A percentile compares a stretch with the other conserved stretches of the same genome.
phyloP scores from a whole-genome alignment of 1,140 invertebrate genomes.

The Rhagoletis zephyria region DNA sequence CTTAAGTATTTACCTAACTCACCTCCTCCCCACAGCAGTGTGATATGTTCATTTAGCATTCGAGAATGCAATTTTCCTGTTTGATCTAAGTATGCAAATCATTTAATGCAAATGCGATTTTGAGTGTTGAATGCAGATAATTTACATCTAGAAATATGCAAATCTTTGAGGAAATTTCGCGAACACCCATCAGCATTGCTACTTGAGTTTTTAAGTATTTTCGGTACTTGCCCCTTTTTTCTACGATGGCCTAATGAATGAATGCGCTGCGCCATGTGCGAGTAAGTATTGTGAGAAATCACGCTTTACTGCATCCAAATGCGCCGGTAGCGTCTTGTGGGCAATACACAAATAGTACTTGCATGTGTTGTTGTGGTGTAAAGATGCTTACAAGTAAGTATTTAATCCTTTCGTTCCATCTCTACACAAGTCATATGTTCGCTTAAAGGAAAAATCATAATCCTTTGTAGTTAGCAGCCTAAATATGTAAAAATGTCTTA shows the following conservation, averaged over 20 bases:
- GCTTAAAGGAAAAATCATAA: conserved; percentile 15
- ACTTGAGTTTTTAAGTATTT: conserved; percentile 13
- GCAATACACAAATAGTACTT: neutral
- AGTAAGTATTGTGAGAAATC: conserved; percentile 15
- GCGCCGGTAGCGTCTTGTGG: neutral
- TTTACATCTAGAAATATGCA: conserved; percentile 44
- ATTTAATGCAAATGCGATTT: conserved; percentile 48
- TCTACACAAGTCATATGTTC: conserved; percentile 25
- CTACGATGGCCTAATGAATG: neutral
- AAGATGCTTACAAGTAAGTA: neutral
- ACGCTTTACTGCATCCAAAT: neutral
- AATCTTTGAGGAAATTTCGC: neutral
- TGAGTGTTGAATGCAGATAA: conserved; percentile 34
- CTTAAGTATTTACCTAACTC: neutral
- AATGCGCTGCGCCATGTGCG: neutral
- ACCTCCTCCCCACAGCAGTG: neutral
- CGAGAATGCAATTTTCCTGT: conserved; percentile 9
- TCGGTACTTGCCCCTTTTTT: neutral
- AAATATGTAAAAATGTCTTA: neutral
- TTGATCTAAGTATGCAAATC: conserved; percentile 34
- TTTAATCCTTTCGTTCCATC: conserved; percentile 36
- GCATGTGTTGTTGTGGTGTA: neutral
- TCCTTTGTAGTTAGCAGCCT: neutral
- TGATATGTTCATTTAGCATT: conserved; percentile 51
- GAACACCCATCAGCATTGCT: neutral